phyloP scores from a whole-genome alignment of 53 echinoderm and acorn worm genomes.

The Luidia sarsii region DNA sequence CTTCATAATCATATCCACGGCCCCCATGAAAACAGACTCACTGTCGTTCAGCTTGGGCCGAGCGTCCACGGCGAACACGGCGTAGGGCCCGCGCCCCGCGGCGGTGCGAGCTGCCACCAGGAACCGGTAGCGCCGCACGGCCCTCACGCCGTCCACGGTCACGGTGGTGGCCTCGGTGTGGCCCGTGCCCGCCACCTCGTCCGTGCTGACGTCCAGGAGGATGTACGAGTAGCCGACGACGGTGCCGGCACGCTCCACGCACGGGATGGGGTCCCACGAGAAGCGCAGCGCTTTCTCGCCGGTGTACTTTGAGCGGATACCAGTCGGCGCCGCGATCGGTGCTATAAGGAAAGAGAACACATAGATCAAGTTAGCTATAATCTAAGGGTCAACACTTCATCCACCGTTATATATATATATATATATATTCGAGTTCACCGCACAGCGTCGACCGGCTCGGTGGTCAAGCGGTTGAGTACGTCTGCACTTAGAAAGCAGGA shows the following conservation, averaged over 20 bases:
- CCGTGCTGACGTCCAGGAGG: slow-evolving; percentile 75
- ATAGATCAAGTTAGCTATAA: slow-evolving; percentile 1
- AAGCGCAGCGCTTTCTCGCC: slow-evolving; percentile 37
- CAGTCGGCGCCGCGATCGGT: slow-evolving; percentile 52
- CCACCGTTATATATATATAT: neutral
- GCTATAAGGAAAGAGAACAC: slow-evolving; percentile 12
- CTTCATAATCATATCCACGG: no score
- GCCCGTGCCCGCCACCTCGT: slow-evolving; percentile 61
- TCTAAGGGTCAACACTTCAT: neutral
- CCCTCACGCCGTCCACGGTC: slow-evolving; percentile 42
- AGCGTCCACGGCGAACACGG: slow-evolving; percentile 15
- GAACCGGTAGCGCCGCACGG: slow-evolving; percentile 70
- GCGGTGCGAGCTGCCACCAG: slow-evolving; percentile 77
- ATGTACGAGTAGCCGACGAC: slow-evolving; percentile 76
- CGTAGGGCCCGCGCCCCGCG: slow-evolving; percentile 72
- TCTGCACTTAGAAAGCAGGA: no score
- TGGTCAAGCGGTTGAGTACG: no score
- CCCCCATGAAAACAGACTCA: no score
- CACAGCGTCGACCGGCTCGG: no score
- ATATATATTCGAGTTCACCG: no score
- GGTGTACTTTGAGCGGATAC: slow-evolving; percentile 29
- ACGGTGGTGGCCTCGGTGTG: slow-evolving; percentile 51
- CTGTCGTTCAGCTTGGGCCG: slow-evolving; percentile 29
- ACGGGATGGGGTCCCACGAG: slow-evolving; percentile 78
- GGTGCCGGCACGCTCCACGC: slow-evolving; percentile 64